Conservation (phyloP, 2,797 vertebrate genomes). For the Salarias fasciatus region DNA sequence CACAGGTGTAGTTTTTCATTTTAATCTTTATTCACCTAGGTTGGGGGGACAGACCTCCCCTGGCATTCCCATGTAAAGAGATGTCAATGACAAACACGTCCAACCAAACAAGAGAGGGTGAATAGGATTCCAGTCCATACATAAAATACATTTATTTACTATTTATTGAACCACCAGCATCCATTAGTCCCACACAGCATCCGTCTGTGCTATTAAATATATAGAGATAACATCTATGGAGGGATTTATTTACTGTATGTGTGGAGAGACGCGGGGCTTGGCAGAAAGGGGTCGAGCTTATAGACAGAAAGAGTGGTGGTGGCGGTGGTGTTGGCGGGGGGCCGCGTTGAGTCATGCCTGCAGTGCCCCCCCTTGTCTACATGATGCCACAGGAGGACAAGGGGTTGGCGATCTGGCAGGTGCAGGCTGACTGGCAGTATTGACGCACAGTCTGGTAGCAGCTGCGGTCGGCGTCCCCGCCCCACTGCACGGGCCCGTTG, state of each 20-base stretch:
- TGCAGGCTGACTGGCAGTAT: conserved; percentile 98
- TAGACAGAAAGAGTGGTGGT: conserved; percentile 59
- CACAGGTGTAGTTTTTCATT: conserved; percentile 57
- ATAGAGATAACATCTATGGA: conserved; percentile 84
- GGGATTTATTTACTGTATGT: conserved; percentile 70
- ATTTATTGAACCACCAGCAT: conserved; percentile 77
- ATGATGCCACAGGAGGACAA: conserved; percentile 98
- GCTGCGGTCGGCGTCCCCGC: conserved; percentile 94
- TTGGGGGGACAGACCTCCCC: conserved; percentile 77
- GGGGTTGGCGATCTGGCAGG: conserved; percentile 96
- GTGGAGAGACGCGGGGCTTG: conserved; percentile 50
- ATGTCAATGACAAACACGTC: conserved; percentile 86
- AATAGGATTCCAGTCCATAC: conserved; percentile 83
- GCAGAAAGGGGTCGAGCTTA: conserved; percentile 66
- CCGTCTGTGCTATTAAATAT: conserved; percentile 86
- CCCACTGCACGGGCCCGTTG: conserved; percentile 92
- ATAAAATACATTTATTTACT: conserved; percentile 90
- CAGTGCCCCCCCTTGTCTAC: conserved; percentile 79
- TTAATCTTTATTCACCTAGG: conserved; percentile 84
- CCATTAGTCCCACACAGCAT: conserved; percentile 79
- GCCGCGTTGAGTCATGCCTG: conserved; percentile 56
- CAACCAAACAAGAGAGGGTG: conserved; percentile 83
- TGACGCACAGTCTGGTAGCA: conserved; percentile 99
- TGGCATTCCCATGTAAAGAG: conserved; percentile 87
- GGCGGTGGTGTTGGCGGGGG: conserved; percentile 10